These are phyloP conservation scores for Psettodes erumei DNA, from an alignment of 2,113 vertebrate genomes.

Conservation along the genomic window DNA sequence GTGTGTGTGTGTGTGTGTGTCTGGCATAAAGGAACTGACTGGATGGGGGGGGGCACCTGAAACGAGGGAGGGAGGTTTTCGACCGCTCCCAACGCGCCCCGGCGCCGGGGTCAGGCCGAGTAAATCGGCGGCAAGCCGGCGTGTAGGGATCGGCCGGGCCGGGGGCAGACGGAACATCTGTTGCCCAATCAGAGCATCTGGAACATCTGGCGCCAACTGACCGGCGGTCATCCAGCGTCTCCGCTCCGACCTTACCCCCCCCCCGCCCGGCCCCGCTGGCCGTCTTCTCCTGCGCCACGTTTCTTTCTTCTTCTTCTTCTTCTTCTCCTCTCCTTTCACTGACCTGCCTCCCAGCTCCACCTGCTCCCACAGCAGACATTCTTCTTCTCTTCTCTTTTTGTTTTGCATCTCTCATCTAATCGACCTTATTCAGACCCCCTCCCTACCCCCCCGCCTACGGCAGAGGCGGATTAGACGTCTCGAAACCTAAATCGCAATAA, in stretches of 20 bases:
- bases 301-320: background rate
- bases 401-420: too few species aligned
- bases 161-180: slow-evolving; percentile 65
- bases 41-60: slow-evolving; percentile 37
- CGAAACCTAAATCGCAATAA: slow-evolving; percentile 27
- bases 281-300: slow-evolving; percentile 1
- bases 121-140: slow-evolving; percentile 31
- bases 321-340: background rate
- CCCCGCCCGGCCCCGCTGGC: slow-evolving; percentile 29
- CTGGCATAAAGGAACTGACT: slow-evolving; percentile 32
- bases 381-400: slow-evolving; percentile 32
- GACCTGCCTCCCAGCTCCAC: background rate
- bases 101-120: slow-evolving; percentile 25
- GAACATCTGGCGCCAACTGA: slow-evolving; percentile 72
- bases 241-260: slow-evolving; percentile 63
- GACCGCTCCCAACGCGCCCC: slow-evolving; percentile 46
- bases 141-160: slow-evolving; percentile 52
- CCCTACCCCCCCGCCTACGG: too few species aligned
- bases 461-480: slow-evolving; percentile 21
- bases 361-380: slow-evolving; percentile 30
- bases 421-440: too few species aligned
- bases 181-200: slow-evolving; percentile 64
- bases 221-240: slow-evolving; percentile 37
- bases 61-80: slow-evolving; percentile 37
- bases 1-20: slow-evolving; percentile 17